Conservation (phyloP, 2,888 invertebrate species). For the Tanytarsus gracilentus region DNA sequence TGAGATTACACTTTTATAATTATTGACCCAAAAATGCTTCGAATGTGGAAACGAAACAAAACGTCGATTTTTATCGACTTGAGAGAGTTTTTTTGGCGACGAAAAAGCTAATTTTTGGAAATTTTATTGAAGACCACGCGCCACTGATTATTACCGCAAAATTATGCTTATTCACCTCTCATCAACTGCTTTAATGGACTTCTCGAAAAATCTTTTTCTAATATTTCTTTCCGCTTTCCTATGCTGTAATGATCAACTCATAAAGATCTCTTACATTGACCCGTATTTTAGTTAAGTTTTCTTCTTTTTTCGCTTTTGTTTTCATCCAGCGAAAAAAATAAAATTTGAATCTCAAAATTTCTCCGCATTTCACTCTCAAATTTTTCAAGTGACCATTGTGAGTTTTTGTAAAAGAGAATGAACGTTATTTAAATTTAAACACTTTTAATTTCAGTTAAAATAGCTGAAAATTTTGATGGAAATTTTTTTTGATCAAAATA, state of each 20-base stretch:
- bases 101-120: no score
- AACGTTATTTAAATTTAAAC: no score
- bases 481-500: no score
- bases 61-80: no score
- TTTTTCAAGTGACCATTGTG: background rate
- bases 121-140: background rate
- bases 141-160: background rate
- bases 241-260: background rate
- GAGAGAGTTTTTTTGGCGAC: no score
- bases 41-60: no score
- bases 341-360: constrained; percentile 18
- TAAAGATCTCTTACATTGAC: background rate
- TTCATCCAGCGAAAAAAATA: background rate
- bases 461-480: no score
- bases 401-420: no score
- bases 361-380: constrained; percentile 19
- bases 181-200: background rate
- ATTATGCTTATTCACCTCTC: background rate
- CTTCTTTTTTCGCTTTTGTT: background rate
- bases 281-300: background rate
- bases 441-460: no score
- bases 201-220: background rate
- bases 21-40: background rate
- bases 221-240: constrained; percentile 5
- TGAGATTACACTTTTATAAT: background rate